Evolutionary conservation across 1,140 invertebrate genomes (phyloP).

Genomic region (Melanaphis sacchari): DNA sequence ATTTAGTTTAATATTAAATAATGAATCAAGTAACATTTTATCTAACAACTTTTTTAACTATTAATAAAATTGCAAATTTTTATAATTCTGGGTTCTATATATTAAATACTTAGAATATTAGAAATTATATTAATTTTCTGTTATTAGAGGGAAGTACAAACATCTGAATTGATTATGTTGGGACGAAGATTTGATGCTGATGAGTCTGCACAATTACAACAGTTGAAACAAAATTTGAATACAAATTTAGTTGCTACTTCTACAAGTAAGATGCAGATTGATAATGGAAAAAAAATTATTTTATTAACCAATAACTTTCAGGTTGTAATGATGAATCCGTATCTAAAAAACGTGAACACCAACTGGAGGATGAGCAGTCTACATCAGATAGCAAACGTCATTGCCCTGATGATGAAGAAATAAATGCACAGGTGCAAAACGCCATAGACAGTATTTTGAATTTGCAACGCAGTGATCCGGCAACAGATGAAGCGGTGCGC

Average conservation of each 20-base stretch:
- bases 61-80: not conserved
- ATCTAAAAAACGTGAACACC: constrained; percentile 51
- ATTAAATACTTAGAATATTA: not conserved
- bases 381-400: constrained; percentile 61
- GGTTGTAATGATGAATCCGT: constrained; percentile 32
- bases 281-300: not conserved
- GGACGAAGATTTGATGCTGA: constrained; percentile 75
- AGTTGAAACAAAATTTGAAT: constrained; percentile 63
- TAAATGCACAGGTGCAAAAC: constrained; percentile 78
- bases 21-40: not conserved
- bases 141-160: constrained; percentile 71
- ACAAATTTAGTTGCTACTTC: constrained; percentile 9
- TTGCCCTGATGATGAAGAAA: constrained; percentile 65
- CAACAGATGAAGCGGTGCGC: constrained; percentile 68
- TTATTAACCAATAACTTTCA: not conserved
- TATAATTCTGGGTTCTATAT: not conserved
- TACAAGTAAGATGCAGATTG: constrained; percentile 16
- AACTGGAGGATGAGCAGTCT: constrained; percentile 53
- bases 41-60: not conserved
- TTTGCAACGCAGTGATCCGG: constrained; percentile 68
- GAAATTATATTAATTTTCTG: constrained; percentile 58
- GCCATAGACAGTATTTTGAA: constrained; percentile 81
- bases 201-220: constrained; percentile 70
- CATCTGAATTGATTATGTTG: constrained; percentile 77
- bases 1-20: not conserved